Conservation (phyloP, 1,140 invertebrate species). For the Habropoda laboriosa region DNA sequence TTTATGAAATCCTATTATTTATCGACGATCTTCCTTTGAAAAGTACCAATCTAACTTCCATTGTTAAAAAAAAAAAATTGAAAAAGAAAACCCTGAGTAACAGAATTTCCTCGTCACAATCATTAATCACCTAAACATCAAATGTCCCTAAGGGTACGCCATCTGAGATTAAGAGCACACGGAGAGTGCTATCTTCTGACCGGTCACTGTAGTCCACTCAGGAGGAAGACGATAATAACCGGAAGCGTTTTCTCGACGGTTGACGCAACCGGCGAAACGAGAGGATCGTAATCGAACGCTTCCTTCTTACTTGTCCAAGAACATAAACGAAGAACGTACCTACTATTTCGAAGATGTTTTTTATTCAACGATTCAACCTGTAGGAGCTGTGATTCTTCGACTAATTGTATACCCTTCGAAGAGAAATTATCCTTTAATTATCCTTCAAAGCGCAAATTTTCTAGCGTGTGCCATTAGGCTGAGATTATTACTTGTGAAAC, state of each 20-base stretch:
- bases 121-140: background rate
- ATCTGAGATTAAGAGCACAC: background rate
- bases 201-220: background rate
- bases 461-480: background rate
- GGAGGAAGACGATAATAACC: slow-evolving; percentile 40
- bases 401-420: background rate
- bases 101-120: background rate
- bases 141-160: background rate
- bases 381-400: background rate
- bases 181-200: slow-evolving; percentile 1
- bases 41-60: too few relatives aligned
- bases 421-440: too few relatives aligned
- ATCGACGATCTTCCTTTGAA: too few relatives aligned
- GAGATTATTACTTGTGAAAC: background rate
- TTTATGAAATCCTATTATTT: too few relatives aligned
- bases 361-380: background rate
- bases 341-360: background rate
- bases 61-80: too few relatives aligned
- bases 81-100: too few relatives aligned
- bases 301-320: background rate
- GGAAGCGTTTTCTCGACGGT: slow-evolving; percentile 28
- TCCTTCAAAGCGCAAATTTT: too few relatives aligned
- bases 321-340: background rate
- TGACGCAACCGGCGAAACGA: slow-evolving; percentile 24
- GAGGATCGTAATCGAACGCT: slow-evolving; percentile 31